Percentiles rank a stretch among this genome's conserved stretches.
phyloP scores from a whole-genome alignment of 1,140 invertebrate genomes.

The Papilio machaon region DNA sequence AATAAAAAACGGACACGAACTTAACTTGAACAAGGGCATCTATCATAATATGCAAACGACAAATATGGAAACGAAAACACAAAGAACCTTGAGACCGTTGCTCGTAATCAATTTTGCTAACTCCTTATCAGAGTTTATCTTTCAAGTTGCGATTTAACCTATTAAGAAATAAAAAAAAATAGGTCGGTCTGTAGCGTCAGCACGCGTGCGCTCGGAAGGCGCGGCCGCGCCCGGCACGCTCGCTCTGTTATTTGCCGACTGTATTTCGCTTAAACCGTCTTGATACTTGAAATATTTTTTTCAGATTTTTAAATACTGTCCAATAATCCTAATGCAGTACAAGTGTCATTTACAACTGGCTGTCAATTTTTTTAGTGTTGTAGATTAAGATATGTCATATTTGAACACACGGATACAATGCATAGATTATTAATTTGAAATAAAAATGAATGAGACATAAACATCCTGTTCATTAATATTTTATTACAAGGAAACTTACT shows the following conservation, averaged over 20 bases:
- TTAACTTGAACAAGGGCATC: conserved; percentile 13
- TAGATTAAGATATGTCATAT: conserved; percentile 25
- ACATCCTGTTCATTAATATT: conserved; percentile 31
- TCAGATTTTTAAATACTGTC: not conserved
- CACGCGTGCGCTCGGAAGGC: conserved; percentile 64
- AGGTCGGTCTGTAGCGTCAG: conserved; percentile 52
- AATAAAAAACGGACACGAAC: not conserved
- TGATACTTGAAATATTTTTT: conserved; percentile 43
- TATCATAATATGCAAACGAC: conserved; percentile 22
- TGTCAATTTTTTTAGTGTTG: conserved; percentile 12
- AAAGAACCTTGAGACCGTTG: conserved; percentile 26
- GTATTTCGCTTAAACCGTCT: conserved; percentile 42
- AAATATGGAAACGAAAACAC: conserved; percentile 28
- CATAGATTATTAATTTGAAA: conserved; percentile 27
- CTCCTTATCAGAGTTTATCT: conserved; percentile 48
- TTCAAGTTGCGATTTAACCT: conserved; percentile 61
- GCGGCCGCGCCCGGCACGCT: conserved; percentile 64
- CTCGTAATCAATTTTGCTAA: conserved; percentile 29
- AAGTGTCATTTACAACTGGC: conserved; percentile 18
- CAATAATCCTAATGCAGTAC: not conserved
- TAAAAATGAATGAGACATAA: conserved; percentile 26
- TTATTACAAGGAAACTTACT: conserved; percentile 32
- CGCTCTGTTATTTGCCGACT: conserved; percentile 45
- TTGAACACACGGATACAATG: conserved; percentile 22
- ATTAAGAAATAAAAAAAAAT: conserved; percentile 67